Base-by-base conservation (phyloP, 2,113 vertebrate genomes). In the Paradisaea rubra region DNA sequence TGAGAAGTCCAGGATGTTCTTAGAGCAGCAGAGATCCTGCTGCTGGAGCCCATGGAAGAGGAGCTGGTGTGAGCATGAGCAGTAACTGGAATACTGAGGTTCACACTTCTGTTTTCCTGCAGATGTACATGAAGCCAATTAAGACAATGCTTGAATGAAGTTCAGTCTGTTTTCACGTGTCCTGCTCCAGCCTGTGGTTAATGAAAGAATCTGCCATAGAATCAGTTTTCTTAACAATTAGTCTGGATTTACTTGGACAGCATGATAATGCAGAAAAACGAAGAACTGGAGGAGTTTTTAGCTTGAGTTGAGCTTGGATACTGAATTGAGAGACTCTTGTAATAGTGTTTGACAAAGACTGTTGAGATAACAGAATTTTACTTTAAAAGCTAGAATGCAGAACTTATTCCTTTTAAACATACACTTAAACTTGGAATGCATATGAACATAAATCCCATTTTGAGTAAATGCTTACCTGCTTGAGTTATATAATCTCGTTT, bases 141-240 rank as follows among this genome's bases (percentile, higher is more conserved):
- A 61, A 61, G 25, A 21, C 16, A 11, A 7, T 13, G 56, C 28
- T 33, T 54, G 45, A 63, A 53, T 77, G 21, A 59, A 71, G 28
- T 41, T 64, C 2, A 1, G 2, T 0, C 21, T 56, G 41, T 41
- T 92, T 35, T n/a, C 3, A 0, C 23, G 8, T 20, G 0, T 41
- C 30, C 27, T 80, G 31, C 13, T 52, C 15, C 4, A 15, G 33
- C 30, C 42, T 10, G 3, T 73, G 60, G 28, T 78, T 88, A 74
- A 59, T 59, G 52, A 91, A 70, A 65, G 31, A 81, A 66, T 63
- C 47, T 74, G 47, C 47, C 53, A 35, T 4, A 11, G 42, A 57
- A 54, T 86, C 42, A 16, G 16, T 81, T 91, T 52, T 66, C 22
- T 33, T 66, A 83, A 27, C 37, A 47, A 14, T 86, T 37, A 59